Evolutionary conservation across 2,113 vertebrate species (phyloP), one percentile per base, ranked within the genome.

Genomic region (Macaca nemestrina): DNA sequence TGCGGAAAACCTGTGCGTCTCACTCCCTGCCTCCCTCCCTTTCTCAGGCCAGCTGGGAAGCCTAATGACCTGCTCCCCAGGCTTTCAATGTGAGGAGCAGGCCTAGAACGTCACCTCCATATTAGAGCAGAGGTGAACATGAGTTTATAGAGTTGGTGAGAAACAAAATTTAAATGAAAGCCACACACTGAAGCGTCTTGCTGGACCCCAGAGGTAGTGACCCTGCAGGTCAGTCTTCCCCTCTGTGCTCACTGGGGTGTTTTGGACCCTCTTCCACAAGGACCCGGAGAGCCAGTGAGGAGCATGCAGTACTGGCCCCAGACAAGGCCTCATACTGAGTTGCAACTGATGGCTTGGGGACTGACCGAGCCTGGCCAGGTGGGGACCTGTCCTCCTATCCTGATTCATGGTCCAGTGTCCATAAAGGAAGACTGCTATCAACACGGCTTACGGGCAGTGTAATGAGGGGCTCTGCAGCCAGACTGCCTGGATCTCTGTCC

Each of bases 1-100:
- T 99, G 99, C 98, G 99, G 86, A 99, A 99, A 98, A 99, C 99
- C 97, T 98, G 99, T 99, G 98, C 99, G 99, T 99, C 95, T 98
- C 79, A 75, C 59, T 57, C 52, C 88, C 32, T 38, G 16, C 50
- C 25, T 20, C 40, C 23, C n/a, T 61, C 52, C 52, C 87, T 43
- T 73, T 25, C 78, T 57, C 55, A 48, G 57, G 93, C 81, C 35
- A 40, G 23, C 59, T 25, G 38, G 89, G 88, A 87, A 73, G 27
- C 38, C 91, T 84, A 83, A 13, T 0, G 38, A 30, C 50, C 43
- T 57, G 48, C 30, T 52, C 79, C 55, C 59, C 87, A 45, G 50
- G 55, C 72, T 92, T 97, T 84, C 57, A 67, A 57, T 45, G 68
- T 90, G 93, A 90, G 82, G 57, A 88, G 35, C 61, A 61, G 89